A percentile compares a stretch with the other conserved stretches of the same genome.
Conservation (phyloP, 2,797 vertebrate genomes). For the Taenioides sp. region DNA sequence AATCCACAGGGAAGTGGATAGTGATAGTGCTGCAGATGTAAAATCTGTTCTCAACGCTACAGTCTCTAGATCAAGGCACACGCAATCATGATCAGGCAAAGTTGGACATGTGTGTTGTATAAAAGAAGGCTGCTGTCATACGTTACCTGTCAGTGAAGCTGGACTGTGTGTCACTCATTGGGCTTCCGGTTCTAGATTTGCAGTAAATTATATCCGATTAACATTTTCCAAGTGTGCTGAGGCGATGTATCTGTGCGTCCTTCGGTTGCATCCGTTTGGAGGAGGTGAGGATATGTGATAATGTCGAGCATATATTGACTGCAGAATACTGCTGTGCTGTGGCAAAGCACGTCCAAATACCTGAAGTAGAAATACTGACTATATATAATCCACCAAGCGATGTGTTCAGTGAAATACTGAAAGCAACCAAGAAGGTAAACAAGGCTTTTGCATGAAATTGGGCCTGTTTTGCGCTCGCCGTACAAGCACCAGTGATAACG, state of each 20-base stretch:
- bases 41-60: conserved; percentile 13
- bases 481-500: conserved; percentile 38
- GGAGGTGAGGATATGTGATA: conserved; percentile 40
- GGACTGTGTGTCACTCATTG: conserved; percentile 99
- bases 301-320: conserved; percentile 37
- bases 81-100: not conserved
- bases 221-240: conserved; percentile 84
- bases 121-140: conserved; percentile 9
- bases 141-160: conserved; percentile 93
- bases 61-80: conserved; percentile 6
- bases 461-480: conserved; percentile 55
- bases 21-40: conserved; percentile 25
- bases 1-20: conserved; percentile 41
- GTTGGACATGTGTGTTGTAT: conserved; percentile 8
- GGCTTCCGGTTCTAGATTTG: conserved; percentile 89
- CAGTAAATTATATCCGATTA: conserved; percentile 86
- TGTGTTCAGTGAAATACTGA: conserved; percentile 29
- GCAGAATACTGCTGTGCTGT: conserved; percentile 18
- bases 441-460: conserved; percentile 40
- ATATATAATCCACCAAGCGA: conserved; percentile 19
- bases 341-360: conserved; percentile 44
- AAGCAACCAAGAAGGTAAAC: conserved; percentile 31
- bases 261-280: conserved; percentile 63
- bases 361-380: conserved; percentile 21
- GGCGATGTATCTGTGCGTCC: conserved; percentile 56